Base-by-base conservation (phyloP, 1,140 invertebrate species). In the Diorhabda carinulata region DNA sequence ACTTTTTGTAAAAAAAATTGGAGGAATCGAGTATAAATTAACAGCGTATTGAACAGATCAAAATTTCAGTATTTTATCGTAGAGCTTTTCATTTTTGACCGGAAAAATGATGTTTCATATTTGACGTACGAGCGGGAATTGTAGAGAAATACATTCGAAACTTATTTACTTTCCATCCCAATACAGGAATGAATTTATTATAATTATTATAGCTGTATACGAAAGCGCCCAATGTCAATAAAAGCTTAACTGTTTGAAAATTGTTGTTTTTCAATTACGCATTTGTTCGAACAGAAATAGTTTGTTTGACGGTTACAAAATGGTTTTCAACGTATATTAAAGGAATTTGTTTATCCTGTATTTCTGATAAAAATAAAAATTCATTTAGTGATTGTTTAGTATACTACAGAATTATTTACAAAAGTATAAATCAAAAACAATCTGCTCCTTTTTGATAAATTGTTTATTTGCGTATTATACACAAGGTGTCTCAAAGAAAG, bases 111-210 rank as follows among this genome's bases (percentile, higher is more conserved):
- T 8, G 6, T 52, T 52, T n/a, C 4, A 52, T 52, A 52, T 52
- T 52, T 52, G 47, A 52, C 47, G n/a, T 52, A n/a, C 47, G n/a
- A 52, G n/a, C 47, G 47, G n/a, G 2, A 3, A 52, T 52, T 6
- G 47, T 52, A 52, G 6, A 52, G 47, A 52, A 52, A 52, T 52
- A 25, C 25, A 52, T 52, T 52, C 47, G 6, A n/a, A 52, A 52
- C 47, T 52, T 52, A 52, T 52, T 52, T 52, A 52, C 47, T 52
- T 52, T 52, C n/a, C 47, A 52, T 52, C 47, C n/a, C 47, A 52
- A 52, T n/a, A 52, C 47, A 52, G 47, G 47, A 52, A 52, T 52
- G 47, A 52, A 52, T 52, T 52, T 52, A 52, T 52, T 52, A 52
- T 52, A 52, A 52, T 52, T 52, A 52, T 52, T 52, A 52, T 4